Evolutionary conservation across 1,140 invertebrate genomes (phyloP).

Genomic region (Drosophila rufa): DNA sequence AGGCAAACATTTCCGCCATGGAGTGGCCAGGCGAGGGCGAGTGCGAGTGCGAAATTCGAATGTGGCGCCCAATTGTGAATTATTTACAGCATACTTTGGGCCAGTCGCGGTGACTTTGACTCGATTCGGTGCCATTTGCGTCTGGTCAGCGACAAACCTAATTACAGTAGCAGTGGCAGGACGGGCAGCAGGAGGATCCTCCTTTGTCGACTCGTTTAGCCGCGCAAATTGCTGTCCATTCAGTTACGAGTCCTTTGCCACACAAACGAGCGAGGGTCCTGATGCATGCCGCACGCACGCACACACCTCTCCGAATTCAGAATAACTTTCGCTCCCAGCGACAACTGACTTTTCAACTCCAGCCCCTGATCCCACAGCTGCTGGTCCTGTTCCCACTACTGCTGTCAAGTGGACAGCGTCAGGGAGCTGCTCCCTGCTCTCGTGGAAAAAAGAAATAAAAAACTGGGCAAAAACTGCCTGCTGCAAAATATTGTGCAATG

Average conservation of each 20-base stretch:
- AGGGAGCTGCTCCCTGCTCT: neutral
- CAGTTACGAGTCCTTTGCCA: slow-evolving; percentile 63
- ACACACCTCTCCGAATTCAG: slow-evolving; percentile 27
- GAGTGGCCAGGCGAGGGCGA: neutral
- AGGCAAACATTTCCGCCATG: slow-evolving; percentile 73
- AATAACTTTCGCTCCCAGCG: slow-evolving; percentile 66
- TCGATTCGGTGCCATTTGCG: slow-evolving; percentile 38
- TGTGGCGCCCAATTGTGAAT: slow-evolving; percentile 69
- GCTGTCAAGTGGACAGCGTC: slow-evolving; percentile 71
- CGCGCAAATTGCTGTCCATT: slow-evolving; percentile 78
- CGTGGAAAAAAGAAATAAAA: slow-evolving; percentile 14
- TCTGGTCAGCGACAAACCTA: slow-evolving; percentile 71
- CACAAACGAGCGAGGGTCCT: slow-evolving; percentile 15
- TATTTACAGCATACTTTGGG: slow-evolving; percentile 77
- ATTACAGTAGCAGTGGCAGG: slow-evolving; percentile 68
- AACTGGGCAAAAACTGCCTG: slow-evolving; percentile 44
- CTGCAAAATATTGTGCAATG: slow-evolving; percentile 73
- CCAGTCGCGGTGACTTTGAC: slow-evolving; percentile 39
- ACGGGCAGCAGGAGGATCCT: slow-evolving; percentile 2
- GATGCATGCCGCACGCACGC: slow-evolving; percentile 18
- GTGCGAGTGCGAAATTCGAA: slow-evolving; percentile 53
- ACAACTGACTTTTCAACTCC: slow-evolving; percentile 75
- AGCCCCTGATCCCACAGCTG: slow-evolving; percentile 1
- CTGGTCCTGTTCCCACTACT: slow-evolving; percentile 10
- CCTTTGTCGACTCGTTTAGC: slow-evolving; percentile 78